These are phyloP conservation scores for Rhinoptilus africanus DNA, from an alignment of 2,113 vertebrate genomes.

Conservation along the genomic window DNA sequence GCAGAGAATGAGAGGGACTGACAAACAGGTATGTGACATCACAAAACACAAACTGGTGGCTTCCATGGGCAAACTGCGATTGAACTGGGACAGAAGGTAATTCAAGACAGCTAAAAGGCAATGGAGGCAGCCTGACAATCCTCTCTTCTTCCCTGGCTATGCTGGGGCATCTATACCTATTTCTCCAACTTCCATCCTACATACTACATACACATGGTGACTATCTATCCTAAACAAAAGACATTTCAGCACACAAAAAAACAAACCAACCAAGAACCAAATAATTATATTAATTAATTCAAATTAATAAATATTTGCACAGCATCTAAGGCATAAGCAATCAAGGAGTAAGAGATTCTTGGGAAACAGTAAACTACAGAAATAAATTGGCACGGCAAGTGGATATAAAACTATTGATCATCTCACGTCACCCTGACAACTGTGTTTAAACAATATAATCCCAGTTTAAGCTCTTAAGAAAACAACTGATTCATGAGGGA, in stretches of 20 bases:
- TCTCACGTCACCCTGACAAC: background rate
- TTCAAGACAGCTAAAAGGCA: background rate
- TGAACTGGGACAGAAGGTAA: background rate
- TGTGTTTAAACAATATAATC: background rate
- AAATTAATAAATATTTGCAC: background rate
- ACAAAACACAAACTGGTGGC: background rate
- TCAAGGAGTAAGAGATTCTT: background rate
- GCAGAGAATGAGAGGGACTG: background rate
- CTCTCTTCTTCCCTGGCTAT: background rate
- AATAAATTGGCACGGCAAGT: background rate
- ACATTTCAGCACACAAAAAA: background rate
- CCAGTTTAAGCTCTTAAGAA: background rate
- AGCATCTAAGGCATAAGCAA: background rate
- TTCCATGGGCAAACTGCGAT: background rate
- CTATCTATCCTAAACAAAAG: background rate
- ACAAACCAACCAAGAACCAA: rapidly evolving
- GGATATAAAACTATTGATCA: background rate
- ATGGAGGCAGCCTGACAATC: background rate
- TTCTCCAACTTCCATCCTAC: background rate
- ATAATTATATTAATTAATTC: background rate
- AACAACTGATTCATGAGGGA: background rate
- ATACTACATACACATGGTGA: background rate
- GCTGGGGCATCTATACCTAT: background rate
- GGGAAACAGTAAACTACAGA: background rate
- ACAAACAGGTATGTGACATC: background rate